phyloP scores from a whole-genome alignment of 2,113 vertebrate genomes.

The Eclectus roratus region DNA sequence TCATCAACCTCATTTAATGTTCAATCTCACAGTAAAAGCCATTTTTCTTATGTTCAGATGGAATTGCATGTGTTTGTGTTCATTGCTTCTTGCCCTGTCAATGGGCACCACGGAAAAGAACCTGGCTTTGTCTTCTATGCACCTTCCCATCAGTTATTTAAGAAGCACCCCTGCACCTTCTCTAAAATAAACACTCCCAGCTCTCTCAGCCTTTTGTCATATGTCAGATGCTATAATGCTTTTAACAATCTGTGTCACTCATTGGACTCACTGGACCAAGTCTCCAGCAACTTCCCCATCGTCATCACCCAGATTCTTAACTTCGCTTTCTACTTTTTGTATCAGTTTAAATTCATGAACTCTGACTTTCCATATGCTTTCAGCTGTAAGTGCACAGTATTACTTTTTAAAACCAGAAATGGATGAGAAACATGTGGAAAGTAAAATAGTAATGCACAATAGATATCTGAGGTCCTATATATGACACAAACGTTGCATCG shows the following conservation, averaged over 20 bases:
- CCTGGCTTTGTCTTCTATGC: neutral
- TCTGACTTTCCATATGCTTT: neutral
- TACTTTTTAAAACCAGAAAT: conserved; percentile 5
- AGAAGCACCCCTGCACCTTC: neutral
- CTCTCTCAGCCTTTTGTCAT: neutral
- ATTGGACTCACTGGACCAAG: neutral
- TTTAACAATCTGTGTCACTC: neutral
- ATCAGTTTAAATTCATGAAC: neutral
- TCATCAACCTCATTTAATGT: neutral
- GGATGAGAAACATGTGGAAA: neutral
- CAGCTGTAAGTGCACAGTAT: neutral
- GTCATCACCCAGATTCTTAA: neutral
- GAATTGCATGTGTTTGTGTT: neutral
- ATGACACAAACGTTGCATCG: neutral
- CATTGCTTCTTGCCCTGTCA: neutral
- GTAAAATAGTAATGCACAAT: neutral
- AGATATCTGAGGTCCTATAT: neutral
- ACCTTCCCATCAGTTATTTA: neutral
- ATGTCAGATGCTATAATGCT: neutral
- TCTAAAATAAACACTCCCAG: neutral
- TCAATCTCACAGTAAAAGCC: neutral
- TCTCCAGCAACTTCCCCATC: neutral
- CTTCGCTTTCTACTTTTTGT: neutral
- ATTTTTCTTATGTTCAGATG: neutral
- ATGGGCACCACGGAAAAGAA: neutral